A percentile compares a stretch with the other conserved stretches of the same genome.
These are phyloP conservation scores for Actinernus sp. DNA, from an alignment of 92 coral and sea anemone genomes.

Conservation along the genomic window DNA sequence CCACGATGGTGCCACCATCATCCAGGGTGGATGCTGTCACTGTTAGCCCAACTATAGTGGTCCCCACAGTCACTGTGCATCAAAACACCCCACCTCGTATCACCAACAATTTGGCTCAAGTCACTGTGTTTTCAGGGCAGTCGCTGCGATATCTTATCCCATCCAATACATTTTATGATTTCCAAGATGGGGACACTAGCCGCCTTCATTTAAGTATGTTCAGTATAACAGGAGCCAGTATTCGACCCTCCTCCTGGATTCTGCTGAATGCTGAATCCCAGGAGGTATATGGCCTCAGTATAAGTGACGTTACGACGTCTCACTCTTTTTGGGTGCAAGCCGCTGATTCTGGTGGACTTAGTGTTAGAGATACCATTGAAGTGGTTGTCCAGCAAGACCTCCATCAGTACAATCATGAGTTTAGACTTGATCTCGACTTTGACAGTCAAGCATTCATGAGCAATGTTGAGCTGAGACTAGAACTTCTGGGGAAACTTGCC, in stretches of 20 bases:
- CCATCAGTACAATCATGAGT: slow-evolving; percentile 56
- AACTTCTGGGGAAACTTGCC: slow-evolving; percentile 62
- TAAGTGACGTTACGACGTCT: slow-evolving; percentile 12
- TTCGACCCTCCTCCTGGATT: slow-evolving; percentile 79
- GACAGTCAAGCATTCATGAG: slow-evolving; percentile 39
- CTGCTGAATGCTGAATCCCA: slow-evolving; percentile 58
- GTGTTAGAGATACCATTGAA: slow-evolving; percentile 11
- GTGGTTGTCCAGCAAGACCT: slow-evolving; percentile 48
- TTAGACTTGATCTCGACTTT: slow-evolving; percentile 58
- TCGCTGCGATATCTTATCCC: slow-evolving; percentile 63
- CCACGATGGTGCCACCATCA: slow-evolving; percentile 58
- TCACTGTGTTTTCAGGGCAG: slow-evolving; percentile 56
- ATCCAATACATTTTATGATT: slow-evolving; percentile 66
- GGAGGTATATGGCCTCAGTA: slow-evolving; percentile 78
- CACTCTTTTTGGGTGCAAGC: slow-evolving; percentile 69
- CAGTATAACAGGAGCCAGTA: slow-evolving; percentile 28
- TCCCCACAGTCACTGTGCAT: slow-evolving; percentile 29
- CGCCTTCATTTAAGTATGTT: slow-evolving; percentile 58
- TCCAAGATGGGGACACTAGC: slow-evolving; percentile 80
- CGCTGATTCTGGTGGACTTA: slow-evolving; percentile 54
- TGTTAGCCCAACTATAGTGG: slow-evolving; percentile 47
- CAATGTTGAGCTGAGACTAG: slow-evolving; percentile 44
- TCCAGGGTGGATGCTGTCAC: slow-evolving; percentile 29
- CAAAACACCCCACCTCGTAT: slow-evolving; percentile 56
- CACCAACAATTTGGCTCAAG: slow-evolving; percentile 7